A percentile compares a stretch with the other conserved stretches of the same genome.
Evolutionary conservation across 2,797 vertebrate species (phyloP).

Genomic region (Florisuga fusca): DNA sequence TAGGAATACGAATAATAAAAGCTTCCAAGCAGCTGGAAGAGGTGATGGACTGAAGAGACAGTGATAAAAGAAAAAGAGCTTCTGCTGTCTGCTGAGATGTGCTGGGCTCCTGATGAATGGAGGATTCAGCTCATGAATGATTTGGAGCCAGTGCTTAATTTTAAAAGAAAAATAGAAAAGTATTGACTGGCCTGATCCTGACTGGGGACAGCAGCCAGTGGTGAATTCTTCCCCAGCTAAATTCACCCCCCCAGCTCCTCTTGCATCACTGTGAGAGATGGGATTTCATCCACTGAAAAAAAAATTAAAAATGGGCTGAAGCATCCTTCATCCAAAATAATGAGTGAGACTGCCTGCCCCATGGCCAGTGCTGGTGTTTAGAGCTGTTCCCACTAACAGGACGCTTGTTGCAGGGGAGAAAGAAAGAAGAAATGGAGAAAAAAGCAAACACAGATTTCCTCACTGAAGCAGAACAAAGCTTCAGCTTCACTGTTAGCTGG

Average conservation of each 20-base stretch:
- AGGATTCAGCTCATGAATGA: background rate
- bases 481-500: fast-evolving
- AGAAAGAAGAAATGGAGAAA: background rate
- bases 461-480: background rate
- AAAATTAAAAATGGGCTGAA: background rate
- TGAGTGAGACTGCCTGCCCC: background rate
- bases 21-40: background rate
- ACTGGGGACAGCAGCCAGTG: fast-evolving
- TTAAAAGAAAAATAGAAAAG: background rate
- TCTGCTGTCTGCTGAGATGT: background rate
- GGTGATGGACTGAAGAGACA: background rate
- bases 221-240: background rate
- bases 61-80: too few species aligned
- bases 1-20: too few species aligned
- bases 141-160: background rate
- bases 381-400: background rate
- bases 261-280: background rate
- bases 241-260: background rate
- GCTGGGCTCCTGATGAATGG: background rate
- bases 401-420: background rate
- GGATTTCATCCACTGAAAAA: background rate
- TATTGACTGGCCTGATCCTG: background rate
- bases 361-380: background rate
- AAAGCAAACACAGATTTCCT: background rate
- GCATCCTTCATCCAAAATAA: background rate